A percentile compares a stretch with the other conserved stretches of the same genome.
Evolutionary conservation across 1,140 invertebrate species (phyloP).

Genomic region (Calycopis cecrops): DNA sequence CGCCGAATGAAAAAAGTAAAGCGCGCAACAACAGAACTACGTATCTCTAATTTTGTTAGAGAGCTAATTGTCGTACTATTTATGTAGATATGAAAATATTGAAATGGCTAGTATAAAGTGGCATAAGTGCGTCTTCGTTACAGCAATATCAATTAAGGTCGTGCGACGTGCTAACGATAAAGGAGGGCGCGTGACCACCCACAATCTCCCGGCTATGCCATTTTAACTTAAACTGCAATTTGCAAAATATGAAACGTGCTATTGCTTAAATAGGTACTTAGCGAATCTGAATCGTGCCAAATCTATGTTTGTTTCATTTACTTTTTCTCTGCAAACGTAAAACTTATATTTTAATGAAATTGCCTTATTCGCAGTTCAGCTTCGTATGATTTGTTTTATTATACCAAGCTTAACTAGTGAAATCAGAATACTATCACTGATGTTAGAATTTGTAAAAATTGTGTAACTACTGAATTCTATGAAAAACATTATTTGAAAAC

Average conservation of each 20-base stretch:
- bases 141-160: slow-evolving; percentile 60
- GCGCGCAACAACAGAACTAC: too few relatives aligned
- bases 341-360: neutral
- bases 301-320: slow-evolving; percentile 2
- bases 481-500: neutral
- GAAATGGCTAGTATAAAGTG: too few relatives aligned
- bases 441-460: too few relatives aligned
- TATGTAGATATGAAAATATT: too few relatives aligned
- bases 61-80: too few relatives aligned
- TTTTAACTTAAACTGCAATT: slow-evolving; percentile 48
- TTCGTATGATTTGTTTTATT: neutral
- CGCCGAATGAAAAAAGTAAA: too few relatives aligned
- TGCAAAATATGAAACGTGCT: slow-evolving; percentile 66
- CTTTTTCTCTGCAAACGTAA: neutral
- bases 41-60: too few relatives aligned
- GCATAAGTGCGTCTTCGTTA: slow-evolving; percentile 2
- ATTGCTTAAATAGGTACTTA: slow-evolving; percentile 62
- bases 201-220: slow-evolving; percentile 19
- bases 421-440: neutral
- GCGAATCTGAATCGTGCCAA: slow-evolving; percentile 29
- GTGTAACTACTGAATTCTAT: too few relatives aligned
- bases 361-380: neutral
- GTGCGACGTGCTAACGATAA: slow-evolving; percentile 41
- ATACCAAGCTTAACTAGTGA: too few relatives aligned
- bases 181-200: slow-evolving; percentile 30